Conservation (phyloP, 2,113 vertebrate species). For the Brienomyrus longianalis region DNA sequence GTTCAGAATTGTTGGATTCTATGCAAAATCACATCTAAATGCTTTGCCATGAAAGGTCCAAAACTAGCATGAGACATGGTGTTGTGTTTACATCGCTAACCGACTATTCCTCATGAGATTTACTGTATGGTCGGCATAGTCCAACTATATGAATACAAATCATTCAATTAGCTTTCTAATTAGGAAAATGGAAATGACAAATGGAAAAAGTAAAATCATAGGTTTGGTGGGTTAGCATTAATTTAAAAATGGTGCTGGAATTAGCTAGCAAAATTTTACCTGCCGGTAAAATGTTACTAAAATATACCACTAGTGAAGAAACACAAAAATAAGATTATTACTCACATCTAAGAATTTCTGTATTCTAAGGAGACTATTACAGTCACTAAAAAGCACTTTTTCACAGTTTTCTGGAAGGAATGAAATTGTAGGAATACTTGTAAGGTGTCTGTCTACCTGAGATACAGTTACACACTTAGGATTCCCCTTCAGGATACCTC, state of each 20-base stretch:
- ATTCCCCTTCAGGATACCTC: background rate
- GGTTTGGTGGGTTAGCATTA: background rate
- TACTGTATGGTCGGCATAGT: background rate
- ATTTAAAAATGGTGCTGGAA: background rate
- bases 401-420: background rate
- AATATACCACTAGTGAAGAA: background rate
- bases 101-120: background rate
- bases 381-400: background rate
- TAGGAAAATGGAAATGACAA: background rate
- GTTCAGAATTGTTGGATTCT: no score
- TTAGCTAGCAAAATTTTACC: background rate
- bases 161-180: background rate
- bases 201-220: background rate
- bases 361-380: background rate
- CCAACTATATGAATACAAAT: background rate
- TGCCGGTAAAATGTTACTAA: background rate
- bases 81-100: background rate
- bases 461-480: background rate
- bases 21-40: no score
- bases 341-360: background rate
- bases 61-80: background rate
- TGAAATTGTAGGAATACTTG: background rate
- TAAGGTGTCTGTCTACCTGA: background rate
- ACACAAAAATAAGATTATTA: background rate
- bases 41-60: no score